These are phyloP conservation scores for Epizoanthus stellaris DNA, from an alignment of 92 coral and sea anemone genomes.

Conservation along the genomic window DNA sequence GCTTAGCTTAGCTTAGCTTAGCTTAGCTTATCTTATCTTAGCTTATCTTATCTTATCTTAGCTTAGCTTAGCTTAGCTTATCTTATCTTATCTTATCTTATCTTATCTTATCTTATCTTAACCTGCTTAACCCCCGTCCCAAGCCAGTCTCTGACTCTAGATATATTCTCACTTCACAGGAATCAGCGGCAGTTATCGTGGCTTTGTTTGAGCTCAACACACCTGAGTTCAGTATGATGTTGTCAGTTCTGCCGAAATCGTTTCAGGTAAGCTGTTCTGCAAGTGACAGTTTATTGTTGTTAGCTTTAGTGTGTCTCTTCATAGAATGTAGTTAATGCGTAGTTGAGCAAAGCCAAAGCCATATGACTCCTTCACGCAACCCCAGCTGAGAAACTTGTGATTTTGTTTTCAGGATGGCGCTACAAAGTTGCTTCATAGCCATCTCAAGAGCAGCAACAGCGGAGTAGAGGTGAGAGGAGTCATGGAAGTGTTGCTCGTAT, in stretches of 20 bases:
- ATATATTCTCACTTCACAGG: slow-evolving; percentile 53
- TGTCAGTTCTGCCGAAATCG: slow-evolving; percentile 92
- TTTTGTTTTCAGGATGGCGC: slow-evolving; percentile 87
- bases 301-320: not conserved
- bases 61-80: too few relatives aligned
- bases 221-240: slow-evolving; percentile 98
- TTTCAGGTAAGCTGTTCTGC: slow-evolving; percentile 79
- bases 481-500: not conserved
- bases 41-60: too few relatives aligned
- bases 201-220: slow-evolving; percentile 96
- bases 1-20: too few relatives aligned
- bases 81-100: too few relatives aligned
- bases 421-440: slow-evolving; percentile 93
- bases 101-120: too few relatives aligned
- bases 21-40: too few relatives aligned
- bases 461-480: slow-evolving; percentile 73
- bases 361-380: too few relatives aligned
- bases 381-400: not conserved
- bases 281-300: not conserved
- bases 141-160: too few relatives aligned
- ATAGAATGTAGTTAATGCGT: not conserved
- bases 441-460: slow-evolving; percentile 86
- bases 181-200: slow-evolving; percentile 95
- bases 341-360: not conserved
- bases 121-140: too few relatives aligned